phyloP scores from a whole-genome alignment of 2,888 invertebrate species.

The Perizoma affinitatum region DNA sequence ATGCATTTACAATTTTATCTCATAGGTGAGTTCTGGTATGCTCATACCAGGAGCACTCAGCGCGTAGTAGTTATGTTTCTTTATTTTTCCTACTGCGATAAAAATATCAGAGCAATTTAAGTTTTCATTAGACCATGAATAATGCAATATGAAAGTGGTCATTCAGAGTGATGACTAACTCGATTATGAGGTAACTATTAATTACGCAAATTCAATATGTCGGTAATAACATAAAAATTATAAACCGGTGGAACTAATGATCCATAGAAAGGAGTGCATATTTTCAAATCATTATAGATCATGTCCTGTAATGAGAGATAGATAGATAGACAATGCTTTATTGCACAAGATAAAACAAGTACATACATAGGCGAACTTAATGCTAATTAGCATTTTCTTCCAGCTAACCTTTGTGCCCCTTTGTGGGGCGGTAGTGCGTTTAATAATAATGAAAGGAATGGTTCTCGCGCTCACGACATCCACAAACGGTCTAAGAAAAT shows the following conservation, averaged over 20 bases:
- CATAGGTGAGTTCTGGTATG: constrained; percentile 7
- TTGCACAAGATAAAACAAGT: no score
- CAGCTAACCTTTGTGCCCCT: no score
- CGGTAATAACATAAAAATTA: constrained; percentile 44
- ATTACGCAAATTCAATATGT: constrained; percentile 41
- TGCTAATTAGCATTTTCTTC: no score
- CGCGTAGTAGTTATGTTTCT: background rate
- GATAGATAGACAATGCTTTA: no score
- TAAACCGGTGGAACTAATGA: constrained; percentile 43
- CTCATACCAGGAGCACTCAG: constrained; percentile 16
- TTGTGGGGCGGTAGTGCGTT: no score
- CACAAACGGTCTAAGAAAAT: constrained; percentile 26
- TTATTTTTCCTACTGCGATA: background rate
- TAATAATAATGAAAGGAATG: constrained; percentile 28
- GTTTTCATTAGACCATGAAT: constrained; percentile 30
- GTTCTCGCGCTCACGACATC: constrained; percentile 23
- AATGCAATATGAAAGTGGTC: constrained; percentile 40
- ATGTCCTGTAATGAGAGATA: constrained; percentile 38
- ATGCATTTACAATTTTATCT: constrained; percentile 17
- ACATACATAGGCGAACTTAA: no score
- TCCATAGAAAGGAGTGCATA: constrained; percentile 36
- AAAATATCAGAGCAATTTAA: constrained; percentile 13
- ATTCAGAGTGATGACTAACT: constrained; percentile 41
- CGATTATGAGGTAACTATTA: constrained; percentile 35
- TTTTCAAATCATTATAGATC: no score